Base-by-base conservation (phyloP, 2,797 vertebrate genomes). In the Melanotaenia pygmaea region DNA sequence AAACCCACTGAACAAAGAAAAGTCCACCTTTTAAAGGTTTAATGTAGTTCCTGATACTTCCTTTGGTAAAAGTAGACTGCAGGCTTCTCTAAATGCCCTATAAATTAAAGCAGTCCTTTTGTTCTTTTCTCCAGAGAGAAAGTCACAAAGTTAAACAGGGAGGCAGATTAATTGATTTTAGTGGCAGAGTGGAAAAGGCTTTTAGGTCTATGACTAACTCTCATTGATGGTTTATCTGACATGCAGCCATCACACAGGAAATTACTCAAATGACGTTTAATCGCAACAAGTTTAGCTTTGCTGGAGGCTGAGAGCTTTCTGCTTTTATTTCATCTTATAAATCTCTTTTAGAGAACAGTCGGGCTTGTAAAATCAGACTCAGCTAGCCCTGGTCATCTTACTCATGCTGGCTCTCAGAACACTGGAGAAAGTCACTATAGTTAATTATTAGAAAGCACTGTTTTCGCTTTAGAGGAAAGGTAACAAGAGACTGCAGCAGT, bases 371-470 rank as follows among this genome's bases (percentile, higher is more conserved):
- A 83, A 60, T 70, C 51, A 70, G 64, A 74, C 73, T 10, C 34
- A 74, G 59, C 34, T 59, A 7, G 58, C 47, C 16, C 63, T 18
- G 51, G 57, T 76, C 14, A 22, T 79, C 13, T 12, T 76, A 45
- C 12, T 51, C 45, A 64, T 58, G 59, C 64, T 50, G 64, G 67
- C 71, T 73, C 70, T 73, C 37, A 68, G 47, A 70, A 14, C 38
- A 59, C 59, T 10, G 66, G 24, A 70, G 69, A 86, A 74, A 73
- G 80, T 74, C 70, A 70, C 70, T 74, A 77, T 62, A 88, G 83
- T 86, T 84, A 81, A 90, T 88, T 74, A 83, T 50, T 68, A 79
- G 77, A 79, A 69, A 67, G 51, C 37, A 64, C 81, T 87, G 82
- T 64, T 86, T 64, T 80, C 35, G 64, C 74, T 86, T 84, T 74